These are phyloP conservation scores for Anarrhichthys ocellatus DNA, from an alignment of 2,113 vertebrate species.

Conservation along the genomic window DNA sequence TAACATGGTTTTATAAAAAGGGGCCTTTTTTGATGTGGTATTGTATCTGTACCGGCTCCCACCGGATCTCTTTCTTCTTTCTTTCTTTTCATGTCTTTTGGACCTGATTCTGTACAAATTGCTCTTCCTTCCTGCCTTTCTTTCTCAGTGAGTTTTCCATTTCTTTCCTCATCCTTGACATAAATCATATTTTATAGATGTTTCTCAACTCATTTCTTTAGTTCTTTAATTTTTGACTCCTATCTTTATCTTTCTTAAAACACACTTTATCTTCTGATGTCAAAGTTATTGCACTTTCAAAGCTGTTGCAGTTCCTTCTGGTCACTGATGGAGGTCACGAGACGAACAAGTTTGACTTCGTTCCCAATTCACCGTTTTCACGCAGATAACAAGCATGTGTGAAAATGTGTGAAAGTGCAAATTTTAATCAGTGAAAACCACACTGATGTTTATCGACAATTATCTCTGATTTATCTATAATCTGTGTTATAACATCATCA, in stretches of 20 bases:
- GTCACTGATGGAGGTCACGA: neutral
- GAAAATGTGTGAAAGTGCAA: neutral
- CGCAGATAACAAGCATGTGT: neutral
- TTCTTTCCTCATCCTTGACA: neutral
- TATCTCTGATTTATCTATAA: neutral
- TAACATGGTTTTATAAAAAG: slow-evolving; percentile 40
- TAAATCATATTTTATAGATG: neutral
- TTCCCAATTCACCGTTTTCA: neutral
- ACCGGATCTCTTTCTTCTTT: neutral
- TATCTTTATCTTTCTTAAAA: neutral
- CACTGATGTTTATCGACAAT: neutral
- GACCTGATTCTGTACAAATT: neutral
- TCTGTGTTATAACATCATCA: no score
- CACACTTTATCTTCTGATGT: no score
- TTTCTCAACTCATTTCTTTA: neutral
- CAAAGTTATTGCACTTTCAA: neutral
- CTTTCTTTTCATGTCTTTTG: neutral
- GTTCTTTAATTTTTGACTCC: neutral
- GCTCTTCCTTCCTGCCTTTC: neutral
- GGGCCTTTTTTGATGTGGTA: neutral
- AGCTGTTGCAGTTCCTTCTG: neutral
- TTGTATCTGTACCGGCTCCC: neutral
- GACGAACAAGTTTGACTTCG: neutral
- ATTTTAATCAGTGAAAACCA: neutral
- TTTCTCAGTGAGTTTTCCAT: neutral